Percentiles rank a stretch among this genome's conserved stretches.
Conservation (phyloP, 1,140 invertebrate genomes). For the Lordiphosa collinella region DNA sequence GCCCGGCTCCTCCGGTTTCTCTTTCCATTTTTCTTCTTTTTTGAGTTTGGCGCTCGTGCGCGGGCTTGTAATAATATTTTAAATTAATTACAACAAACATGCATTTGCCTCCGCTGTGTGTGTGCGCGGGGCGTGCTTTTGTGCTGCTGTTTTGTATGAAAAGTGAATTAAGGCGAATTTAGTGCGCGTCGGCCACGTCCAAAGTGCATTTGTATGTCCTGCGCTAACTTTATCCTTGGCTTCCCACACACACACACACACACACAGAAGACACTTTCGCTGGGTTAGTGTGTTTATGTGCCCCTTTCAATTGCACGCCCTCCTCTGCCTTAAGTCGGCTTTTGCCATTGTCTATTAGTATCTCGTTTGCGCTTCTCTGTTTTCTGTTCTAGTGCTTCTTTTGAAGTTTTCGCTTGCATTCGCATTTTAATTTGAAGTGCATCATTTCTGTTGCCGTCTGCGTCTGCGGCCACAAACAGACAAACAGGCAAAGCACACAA, state of each 20-base stretch:
- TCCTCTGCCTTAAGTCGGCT: slow-evolving; percentile 11
- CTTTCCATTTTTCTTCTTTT: slow-evolving; percentile 42
- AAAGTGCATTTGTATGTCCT: slow-evolving; percentile 72
- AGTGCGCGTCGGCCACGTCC: slow-evolving; percentile 70
- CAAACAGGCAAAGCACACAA: slow-evolving; percentile 19
- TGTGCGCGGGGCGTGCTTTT: slow-evolving; percentile 65
- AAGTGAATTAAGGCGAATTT: slow-evolving; percentile 77
- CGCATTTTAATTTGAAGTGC: slow-evolving; percentile 77
- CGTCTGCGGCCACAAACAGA: slow-evolving; percentile 60
- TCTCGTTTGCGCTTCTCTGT: slow-evolving; percentile 75
- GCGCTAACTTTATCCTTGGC: slow-evolving; percentile 74
- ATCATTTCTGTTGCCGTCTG: slow-evolving; percentile 60
- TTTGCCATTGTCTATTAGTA: slow-evolving; percentile 75
- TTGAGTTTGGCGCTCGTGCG: slow-evolving; percentile 72
- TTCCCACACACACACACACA: slow-evolving; percentile 30
- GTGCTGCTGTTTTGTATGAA: slow-evolving; percentile 74
- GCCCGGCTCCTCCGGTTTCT: slow-evolving; percentile 15
- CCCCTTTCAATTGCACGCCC: slow-evolving; percentile 58
- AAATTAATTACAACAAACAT: slow-evolving; percentile 78
- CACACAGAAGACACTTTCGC: slow-evolving; percentile 58
- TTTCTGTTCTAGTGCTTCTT: slow-evolving; percentile 77
- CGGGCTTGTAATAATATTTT: slow-evolving; percentile 77
- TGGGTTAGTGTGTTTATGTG: slow-evolving; percentile 73
- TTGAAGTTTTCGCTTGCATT: slow-evolving; percentile 77
- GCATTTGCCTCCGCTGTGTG: slow-evolving; percentile 33